Evolutionary conservation across 1,140 invertebrate species (phyloP).

Genomic region (Bathynomus jamesi): DNA sequence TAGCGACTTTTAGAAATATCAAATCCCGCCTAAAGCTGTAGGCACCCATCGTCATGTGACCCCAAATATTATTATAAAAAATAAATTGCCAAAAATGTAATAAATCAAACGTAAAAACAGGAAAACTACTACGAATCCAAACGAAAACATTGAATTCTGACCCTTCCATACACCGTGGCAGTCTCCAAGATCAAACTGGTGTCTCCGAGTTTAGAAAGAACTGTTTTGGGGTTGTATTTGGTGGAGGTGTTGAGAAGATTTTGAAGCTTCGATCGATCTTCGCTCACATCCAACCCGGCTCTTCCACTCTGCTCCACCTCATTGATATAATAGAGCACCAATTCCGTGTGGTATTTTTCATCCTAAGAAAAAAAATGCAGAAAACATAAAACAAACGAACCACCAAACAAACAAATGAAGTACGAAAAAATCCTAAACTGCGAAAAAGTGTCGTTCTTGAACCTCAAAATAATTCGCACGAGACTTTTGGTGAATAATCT

Average conservation of each 20-base stretch:
- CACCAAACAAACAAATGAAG: no score
- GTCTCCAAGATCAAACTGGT: slow-evolving; percentile 47
- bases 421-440: no score
- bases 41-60: not conserved
- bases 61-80: not conserved
- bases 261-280: slow-evolving; percentile 44
- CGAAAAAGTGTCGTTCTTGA: no score
- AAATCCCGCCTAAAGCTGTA: no score
- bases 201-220: slow-evolving; percentile 46
- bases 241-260: slow-evolving; percentile 46
- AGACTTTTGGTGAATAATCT: no score
- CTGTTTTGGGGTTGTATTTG: slow-evolving; percentile 46
- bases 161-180: slow-evolving; percentile 50
- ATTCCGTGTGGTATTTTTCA: slow-evolving; percentile 50
- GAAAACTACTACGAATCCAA: not conserved
- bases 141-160: slow-evolving; percentile 26
- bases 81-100: not conserved
- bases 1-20: no score
- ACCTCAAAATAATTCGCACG: no score
- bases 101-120: not conserved
- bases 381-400: no score
- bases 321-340: slow-evolving; percentile 48
- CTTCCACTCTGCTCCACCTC: slow-evolving; percentile 42
- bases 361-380: no score
- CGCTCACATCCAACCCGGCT: slow-evolving; percentile 6